phyloP scores from a whole-genome alignment of 2,888 invertebrate species.

The Crossocerus cetratus region DNA sequence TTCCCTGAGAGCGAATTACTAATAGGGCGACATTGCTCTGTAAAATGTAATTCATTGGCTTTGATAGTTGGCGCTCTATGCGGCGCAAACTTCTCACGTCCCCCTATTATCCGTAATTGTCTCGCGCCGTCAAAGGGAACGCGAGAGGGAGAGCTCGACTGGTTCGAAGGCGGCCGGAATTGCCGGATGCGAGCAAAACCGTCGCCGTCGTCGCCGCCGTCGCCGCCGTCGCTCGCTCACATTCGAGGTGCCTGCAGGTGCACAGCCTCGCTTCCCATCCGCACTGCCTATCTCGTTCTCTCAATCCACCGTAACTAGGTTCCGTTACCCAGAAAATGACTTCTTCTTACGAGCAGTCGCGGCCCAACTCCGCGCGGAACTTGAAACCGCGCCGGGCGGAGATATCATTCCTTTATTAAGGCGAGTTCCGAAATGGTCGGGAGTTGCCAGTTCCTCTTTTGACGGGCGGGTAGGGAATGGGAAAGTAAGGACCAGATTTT shows the following conservation, averaged over 20 bases:
- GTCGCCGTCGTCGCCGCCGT: constrained; percentile 18
- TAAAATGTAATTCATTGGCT: constrained; percentile 13
- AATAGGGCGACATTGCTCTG: background rate
- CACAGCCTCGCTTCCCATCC: no score
- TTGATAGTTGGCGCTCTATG: constrained; percentile 1
- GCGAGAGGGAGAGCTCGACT: constrained; percentile 18
- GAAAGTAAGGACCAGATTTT: background rate
- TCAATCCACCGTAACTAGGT: constrained; percentile 29
- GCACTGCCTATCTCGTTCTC: no score
- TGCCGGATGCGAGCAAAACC: constrained; percentile 34
- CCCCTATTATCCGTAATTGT: constrained; percentile 22
- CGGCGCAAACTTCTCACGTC: background rate
- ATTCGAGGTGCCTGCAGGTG: no score
- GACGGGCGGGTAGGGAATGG: background rate
- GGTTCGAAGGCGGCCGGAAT: constrained; percentile 39
- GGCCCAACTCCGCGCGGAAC: constrained; percentile 39
- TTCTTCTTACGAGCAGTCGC: constrained; percentile 32
- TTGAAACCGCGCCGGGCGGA: constrained; percentile 41
- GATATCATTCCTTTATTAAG: constrained; percentile 46
- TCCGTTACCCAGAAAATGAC: constrained; percentile 45
- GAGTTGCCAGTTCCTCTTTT: background rate
- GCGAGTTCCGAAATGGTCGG: constrained; percentile 5
- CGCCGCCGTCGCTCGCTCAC: background rate
- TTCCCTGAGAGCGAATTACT: background rate
- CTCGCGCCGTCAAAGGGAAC: constrained; percentile 24